Evolutionary conservation across 2,888 invertebrate genomes (phyloP).

Genomic region (Dryococelus australis): DNA sequence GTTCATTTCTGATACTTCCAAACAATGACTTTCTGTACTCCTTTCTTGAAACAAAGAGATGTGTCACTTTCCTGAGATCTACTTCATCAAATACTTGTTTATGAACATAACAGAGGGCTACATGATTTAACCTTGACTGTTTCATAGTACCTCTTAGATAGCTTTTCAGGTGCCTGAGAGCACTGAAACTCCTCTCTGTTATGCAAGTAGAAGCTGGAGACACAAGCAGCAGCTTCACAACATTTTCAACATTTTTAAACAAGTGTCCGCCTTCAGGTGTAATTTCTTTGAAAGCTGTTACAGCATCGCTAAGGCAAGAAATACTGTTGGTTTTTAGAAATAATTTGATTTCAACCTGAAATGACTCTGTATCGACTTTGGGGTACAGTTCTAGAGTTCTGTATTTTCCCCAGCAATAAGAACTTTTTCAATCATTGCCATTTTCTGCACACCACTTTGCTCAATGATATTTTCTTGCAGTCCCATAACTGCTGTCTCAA

Average conservation of each 20-base stretch:
- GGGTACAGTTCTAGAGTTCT: neutral
- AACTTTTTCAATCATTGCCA: neutral
- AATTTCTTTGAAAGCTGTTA: neutral
- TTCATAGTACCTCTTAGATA: neutral
- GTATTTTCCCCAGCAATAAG: neutral
- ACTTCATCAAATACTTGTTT: too few relatives aligned
- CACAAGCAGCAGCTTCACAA: constrained; percentile 11
- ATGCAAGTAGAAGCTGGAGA: neutral
- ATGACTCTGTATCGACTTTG: neutral
- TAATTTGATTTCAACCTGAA: too few relatives aligned
- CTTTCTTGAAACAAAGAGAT: too few relatives aligned
- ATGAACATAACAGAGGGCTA: constrained; percentile 1
- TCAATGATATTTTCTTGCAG: too few relatives aligned
- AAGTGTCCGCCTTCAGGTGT: neutral
- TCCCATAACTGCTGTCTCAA: too few relatives aligned
- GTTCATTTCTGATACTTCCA: neutral
- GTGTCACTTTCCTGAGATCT: too few relatives aligned
- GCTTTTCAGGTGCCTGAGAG: neutral
- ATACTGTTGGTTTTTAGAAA: too few relatives aligned
- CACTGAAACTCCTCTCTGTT: constrained; percentile 7
- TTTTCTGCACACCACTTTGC: neutral
- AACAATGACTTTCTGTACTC: neutral
- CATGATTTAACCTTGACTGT: constrained; percentile 16
- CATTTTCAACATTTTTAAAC: neutral
- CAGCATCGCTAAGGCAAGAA: neutral